phyloP scores from a whole-genome alignment of 2,888 invertebrate species.

The Trissolcus brochymenae region DNA sequence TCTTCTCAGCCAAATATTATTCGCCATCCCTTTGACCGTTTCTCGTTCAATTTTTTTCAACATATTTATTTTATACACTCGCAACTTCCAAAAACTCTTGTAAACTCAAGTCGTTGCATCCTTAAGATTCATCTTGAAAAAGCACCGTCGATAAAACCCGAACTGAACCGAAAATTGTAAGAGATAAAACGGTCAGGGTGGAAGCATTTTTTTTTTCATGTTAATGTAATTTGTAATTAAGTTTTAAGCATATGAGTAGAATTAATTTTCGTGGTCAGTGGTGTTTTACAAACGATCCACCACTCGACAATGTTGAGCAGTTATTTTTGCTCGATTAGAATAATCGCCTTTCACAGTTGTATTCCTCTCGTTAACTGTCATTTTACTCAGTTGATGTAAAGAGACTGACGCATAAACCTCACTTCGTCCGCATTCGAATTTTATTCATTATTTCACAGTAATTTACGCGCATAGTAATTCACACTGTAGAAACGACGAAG shows the following conservation, averaged over 20 bases:
- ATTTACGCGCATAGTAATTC: conserved; percentile 57
- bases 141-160: no score
- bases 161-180: no score
- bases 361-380: conserved; percentile 64
- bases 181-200: conserved; percentile 46
- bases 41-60: conserved; percentile 12
- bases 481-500: conserved; percentile 54
- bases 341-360: conserved; percentile 49
- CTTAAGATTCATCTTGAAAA: no score
- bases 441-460: conserved; percentile 59
- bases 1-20: conserved; percentile 43
- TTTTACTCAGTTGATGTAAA: conserved; percentile 66
- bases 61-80: background rate
- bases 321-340: conserved; percentile 37
- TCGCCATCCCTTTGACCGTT: conserved; percentile 40
- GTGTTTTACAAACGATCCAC: conserved; percentile 25
- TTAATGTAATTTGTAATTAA: conserved; percentile 62
- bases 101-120: background rate
- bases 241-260: conserved; percentile 59
- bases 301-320: conserved; percentile 31
- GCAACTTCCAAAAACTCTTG: background rate
- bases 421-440: conserved; percentile 58
- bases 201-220: conserved; percentile 58
- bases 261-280: conserved; percentile 51
- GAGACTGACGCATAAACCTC: conserved; percentile 68